Percentiles rank a stretch among this genome's conserved stretches.
Conservation (phyloP, 2,888 invertebrate species). For the Morpho achilles region DNA sequence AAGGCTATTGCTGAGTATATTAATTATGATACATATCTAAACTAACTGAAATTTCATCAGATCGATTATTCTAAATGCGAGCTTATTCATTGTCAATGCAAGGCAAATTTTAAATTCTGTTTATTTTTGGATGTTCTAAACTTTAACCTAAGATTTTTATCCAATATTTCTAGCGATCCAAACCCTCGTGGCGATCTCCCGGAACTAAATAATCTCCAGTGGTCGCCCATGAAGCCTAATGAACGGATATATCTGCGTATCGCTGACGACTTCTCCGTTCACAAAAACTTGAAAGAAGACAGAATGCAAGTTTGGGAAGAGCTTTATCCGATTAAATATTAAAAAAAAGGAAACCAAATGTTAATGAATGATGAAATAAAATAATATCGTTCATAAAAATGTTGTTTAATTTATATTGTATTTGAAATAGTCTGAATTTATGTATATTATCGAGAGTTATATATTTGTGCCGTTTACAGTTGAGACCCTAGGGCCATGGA, state of each 20-base stretch:
- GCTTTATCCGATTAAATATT: conserved; percentile 41
- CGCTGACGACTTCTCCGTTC: conserved; percentile 34
- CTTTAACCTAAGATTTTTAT: background rate
- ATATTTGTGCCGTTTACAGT: too few relatives aligned
- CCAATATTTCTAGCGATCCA: conserved; percentile 38
- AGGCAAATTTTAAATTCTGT: background rate
- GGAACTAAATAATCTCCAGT: conserved; percentile 33
- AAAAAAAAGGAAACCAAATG: background rate
- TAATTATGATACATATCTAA: too few relatives aligned
- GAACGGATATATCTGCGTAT: conserved; percentile 42
- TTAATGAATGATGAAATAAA: background rate
- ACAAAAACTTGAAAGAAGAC: conserved; percentile 42
- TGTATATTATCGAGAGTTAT: too few relatives aligned
- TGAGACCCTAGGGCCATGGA: too few relatives aligned
- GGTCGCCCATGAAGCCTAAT: conserved; percentile 45
- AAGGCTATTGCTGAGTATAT: too few relatives aligned
- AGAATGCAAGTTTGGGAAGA: conserved; percentile 49
- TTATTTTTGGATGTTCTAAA: background rate
- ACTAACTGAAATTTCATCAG: too few relatives aligned
- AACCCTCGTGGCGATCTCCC: conserved; percentile 33
- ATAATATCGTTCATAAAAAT: background rate
- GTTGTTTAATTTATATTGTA: too few relatives aligned
- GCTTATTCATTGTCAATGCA: too few relatives aligned
- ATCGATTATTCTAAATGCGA: too few relatives aligned
- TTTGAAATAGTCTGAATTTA: too few relatives aligned